Evolutionary conservation across 2,888 invertebrate species (phyloP).

Genomic region (Cephus rjabovi): DNA sequence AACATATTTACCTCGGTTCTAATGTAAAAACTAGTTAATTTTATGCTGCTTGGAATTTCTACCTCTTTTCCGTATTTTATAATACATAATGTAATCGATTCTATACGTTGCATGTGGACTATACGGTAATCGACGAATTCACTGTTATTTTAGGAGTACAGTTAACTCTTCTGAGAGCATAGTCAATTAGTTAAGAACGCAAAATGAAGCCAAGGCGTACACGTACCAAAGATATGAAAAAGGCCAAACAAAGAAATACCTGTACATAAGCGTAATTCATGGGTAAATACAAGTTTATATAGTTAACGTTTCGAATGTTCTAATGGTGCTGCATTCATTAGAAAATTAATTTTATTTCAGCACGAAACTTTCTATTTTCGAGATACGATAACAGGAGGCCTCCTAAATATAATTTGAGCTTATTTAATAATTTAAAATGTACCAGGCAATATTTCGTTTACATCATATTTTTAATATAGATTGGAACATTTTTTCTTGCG

Average conservation of each 20-base stretch:
- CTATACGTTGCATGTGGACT: background rate
- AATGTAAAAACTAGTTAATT: background rate
- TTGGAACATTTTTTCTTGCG: background rate
- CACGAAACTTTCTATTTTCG: background rate
- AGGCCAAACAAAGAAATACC: too few relatives aligned
- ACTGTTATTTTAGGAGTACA: background rate
- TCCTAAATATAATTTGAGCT: too few relatives aligned
- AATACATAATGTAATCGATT: background rate
- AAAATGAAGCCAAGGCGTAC: background rate
- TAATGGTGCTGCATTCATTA: background rate
- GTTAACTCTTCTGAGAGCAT: background rate
- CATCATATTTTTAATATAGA: background rate
- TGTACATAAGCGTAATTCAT: too few relatives aligned
- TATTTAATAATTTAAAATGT: too few relatives aligned
- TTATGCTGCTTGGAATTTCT: background rate
- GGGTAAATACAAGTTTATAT: background rate
- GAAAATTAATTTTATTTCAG: too few relatives aligned
- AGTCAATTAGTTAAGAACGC: background rate
- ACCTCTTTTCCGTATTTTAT: background rate
- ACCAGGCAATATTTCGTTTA: background rate
- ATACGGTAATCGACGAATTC: background rate
- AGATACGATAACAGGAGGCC: background rate
- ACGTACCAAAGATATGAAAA: too few relatives aligned
- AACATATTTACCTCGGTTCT: background rate
- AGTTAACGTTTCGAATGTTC: background rate